A percentile compares a stretch with the other conserved stretches of the same genome.
Conservation (phyloP, 2,797 vertebrate species). For the Morelia viridis region DNA sequence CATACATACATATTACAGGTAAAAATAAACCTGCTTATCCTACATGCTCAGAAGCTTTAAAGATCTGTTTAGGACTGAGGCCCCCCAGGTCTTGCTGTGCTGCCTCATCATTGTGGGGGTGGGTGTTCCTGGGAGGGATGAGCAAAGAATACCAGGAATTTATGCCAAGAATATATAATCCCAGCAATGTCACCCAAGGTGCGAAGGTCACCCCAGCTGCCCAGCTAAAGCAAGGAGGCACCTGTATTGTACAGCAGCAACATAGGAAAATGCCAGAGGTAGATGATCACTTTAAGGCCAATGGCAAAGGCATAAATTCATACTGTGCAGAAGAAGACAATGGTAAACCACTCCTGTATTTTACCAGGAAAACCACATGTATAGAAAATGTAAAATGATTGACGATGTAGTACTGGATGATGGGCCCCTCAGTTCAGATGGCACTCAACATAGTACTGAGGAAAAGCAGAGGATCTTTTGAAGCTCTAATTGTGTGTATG, state of each 20-base stretch:
- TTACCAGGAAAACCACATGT: neutral
- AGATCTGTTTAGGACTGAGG: constrained; percentile 43
- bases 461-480: neutral
- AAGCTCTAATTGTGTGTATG: neutral
- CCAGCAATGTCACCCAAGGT: neutral
- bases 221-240: neutral
- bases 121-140: neutral
- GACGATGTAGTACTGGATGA: neutral
- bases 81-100: constrained; percentile 13
- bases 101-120: neutral
- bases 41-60: neutral
- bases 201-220: neutral
- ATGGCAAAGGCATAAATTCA: neutral
- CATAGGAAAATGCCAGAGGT: neutral
- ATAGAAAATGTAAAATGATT: neutral
- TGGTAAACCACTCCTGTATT: neutral
- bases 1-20: constrained; percentile 21
- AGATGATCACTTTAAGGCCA: neutral
- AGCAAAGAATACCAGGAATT: neutral
- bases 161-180: neutral
- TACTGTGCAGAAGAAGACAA: neutral
- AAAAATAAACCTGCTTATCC: constrained; percentile 33
- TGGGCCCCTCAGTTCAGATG: neutral
- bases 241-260: neutral
- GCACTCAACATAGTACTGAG: neutral